Percentiles rank a stretch among this genome's conserved stretches.
phyloP scores from a whole-genome alignment of 2,797 vertebrate species.

The Xenentodon cancila region DNA sequence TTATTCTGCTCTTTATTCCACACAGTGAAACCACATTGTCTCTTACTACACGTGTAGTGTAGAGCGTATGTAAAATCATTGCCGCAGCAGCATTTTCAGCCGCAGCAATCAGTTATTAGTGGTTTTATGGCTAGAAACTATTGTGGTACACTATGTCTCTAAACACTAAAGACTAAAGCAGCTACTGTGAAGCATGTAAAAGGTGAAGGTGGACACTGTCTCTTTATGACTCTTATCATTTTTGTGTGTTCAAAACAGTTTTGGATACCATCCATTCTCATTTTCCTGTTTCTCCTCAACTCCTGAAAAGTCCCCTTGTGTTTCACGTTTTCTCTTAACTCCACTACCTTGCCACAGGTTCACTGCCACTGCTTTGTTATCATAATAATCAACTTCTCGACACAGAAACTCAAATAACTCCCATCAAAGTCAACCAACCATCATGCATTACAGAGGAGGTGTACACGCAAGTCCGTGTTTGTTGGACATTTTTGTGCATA shows the following conservation, averaged over 20 bases:
- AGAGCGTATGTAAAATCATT: background rate
- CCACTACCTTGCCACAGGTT: constrained; percentile 2
- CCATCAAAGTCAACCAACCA: constrained; percentile 51
- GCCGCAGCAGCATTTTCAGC: background rate
- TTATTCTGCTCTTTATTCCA: background rate
- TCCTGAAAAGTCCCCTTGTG: background rate
- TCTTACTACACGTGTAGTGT: background rate
- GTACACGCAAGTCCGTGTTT: constrained; percentile 11
- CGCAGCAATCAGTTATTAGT: background rate
- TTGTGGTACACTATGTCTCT: background rate
- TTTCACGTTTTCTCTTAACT: background rate
- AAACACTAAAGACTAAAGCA: constrained; percentile 1
- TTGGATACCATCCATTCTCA: background rate
- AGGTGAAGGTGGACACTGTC: constrained; percentile 10
- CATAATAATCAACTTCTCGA: constrained; percentile 27
- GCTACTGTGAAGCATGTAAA: background rate
- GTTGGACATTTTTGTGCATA: constrained; percentile 14
- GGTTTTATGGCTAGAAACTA: constrained; percentile 7
- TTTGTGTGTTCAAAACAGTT: background rate
- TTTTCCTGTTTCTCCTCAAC: background rate
- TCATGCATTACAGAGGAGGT: constrained; percentile 53
- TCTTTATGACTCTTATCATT: background rate
- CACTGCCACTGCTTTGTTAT: constrained; percentile 16
- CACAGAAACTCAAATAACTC: constrained; percentile 29
- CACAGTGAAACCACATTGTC: too few relatives aligned